Evolutionary conservation across 2,113 vertebrate species (phyloP).

Genomic region (Erpornis zantholeuca): DNA sequence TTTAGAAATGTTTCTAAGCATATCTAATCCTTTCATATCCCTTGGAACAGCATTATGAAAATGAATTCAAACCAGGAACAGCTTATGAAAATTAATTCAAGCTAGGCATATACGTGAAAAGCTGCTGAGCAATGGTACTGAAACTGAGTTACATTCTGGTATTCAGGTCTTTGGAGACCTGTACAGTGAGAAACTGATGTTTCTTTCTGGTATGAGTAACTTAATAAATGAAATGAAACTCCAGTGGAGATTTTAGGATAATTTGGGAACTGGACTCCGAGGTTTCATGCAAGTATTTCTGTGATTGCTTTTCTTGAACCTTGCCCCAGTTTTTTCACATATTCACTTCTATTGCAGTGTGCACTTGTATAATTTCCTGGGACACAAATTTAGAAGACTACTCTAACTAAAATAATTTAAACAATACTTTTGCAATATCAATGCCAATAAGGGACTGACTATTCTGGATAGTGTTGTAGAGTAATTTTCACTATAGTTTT

Average conservation of each 20-base stretch:
- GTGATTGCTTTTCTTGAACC: neutral
- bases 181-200: neutral
- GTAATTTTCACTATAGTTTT: neutral
- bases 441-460: neutral
- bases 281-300: neutral
- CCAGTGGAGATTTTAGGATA: neutral
- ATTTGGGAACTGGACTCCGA: neutral
- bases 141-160: neutral
- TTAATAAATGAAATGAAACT: neutral
- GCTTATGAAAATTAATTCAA: neutral
- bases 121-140: neutral
- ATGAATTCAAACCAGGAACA: neutral
- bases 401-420: neutral
- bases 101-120: neutral
- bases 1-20: neutral
- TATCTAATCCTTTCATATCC: neutral
- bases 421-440: neutral
- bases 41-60: neutral
- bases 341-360: neutral
- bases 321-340: fast-evolving
- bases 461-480: neutral
- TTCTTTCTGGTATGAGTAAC: neutral
- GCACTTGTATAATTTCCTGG: neutral
- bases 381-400: neutral
- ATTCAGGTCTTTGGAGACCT: neutral